Percentiles rank a stretch among this genome's conserved stretches.
Evolutionary conservation across 2,888 invertebrate species (phyloP).

Genomic region (Baronia brevicornis): DNA sequence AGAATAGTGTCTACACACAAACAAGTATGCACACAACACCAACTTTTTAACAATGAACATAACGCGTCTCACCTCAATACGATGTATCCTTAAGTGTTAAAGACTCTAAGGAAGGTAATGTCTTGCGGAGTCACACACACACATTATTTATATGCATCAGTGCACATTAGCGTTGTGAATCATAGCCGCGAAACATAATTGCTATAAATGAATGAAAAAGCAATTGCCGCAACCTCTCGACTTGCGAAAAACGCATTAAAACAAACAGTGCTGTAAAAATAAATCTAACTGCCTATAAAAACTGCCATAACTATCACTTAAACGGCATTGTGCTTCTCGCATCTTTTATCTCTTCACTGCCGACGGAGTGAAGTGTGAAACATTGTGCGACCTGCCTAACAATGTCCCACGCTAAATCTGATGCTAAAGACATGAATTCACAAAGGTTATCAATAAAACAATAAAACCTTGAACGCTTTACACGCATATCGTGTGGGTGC

Average conservation of each 20-base stretch:
- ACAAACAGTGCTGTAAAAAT: slow-evolving; percentile 75
- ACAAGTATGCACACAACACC: too few species aligned
- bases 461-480: slow-evolving; percentile 26
- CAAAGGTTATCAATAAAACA: slow-evolving; percentile 9
- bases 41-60: too few species aligned
- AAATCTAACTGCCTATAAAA: slow-evolving; percentile 76
- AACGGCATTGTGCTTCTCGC: slow-evolving; percentile 58
- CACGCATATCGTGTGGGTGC: too few species aligned
- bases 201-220: slow-evolving; percentile 47
- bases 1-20: too few species aligned
- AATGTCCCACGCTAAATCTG: slow-evolving; percentile 35
- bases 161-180: slow-evolving; percentile 25
- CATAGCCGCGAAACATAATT: slow-evolving; percentile 31
- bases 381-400: slow-evolving; percentile 38
- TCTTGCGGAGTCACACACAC: too few species aligned
- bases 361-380: slow-evolving; percentile 45
- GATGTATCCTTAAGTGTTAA: too few species aligned
- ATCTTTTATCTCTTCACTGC: slow-evolving; percentile 49
- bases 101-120: too few species aligned
- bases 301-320: slow-evolving; percentile 76
- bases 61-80: too few species aligned
- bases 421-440: slow-evolving; percentile 17
- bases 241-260: slow-evolving; percentile 69
- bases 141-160: too few species aligned
- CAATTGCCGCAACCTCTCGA: slow-evolving; percentile 57